Percentiles rank a stretch among this genome's conserved stretches.
phyloP scores from a whole-genome alignment of 2,888 invertebrate species.

The Priocnemis perturbator region DNA sequence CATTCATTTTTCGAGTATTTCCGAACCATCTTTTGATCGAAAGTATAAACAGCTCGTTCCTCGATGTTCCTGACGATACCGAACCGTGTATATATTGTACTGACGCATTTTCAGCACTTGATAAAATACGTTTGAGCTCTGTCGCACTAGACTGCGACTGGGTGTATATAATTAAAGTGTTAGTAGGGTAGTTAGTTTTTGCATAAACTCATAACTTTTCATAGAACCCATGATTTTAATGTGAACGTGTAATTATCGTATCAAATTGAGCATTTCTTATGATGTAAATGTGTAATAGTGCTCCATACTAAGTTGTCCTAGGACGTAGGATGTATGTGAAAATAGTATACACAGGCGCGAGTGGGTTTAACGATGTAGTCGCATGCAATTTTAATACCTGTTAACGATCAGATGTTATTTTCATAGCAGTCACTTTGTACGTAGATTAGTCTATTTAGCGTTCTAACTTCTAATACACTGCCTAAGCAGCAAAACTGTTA shows the following conservation, averaged over 20 bases:
- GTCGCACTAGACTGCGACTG: conserved; percentile 36
- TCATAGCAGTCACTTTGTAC: too few species aligned
- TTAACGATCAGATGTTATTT: too few species aligned
- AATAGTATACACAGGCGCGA: too few species aligned
- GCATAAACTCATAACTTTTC: conserved; percentile 5
- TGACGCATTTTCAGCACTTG: not conserved
- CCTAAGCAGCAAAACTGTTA: conserved; percentile 28
- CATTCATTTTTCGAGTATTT: conserved; percentile 31
- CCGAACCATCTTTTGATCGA: conserved; percentile 14
- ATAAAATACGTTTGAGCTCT: conserved; percentile 41
- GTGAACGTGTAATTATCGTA: too few species aligned
- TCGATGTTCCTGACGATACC: not conserved
- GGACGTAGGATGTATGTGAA: too few species aligned
- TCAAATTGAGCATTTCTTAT: too few species aligned
- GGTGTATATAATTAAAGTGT: conserved; percentile 22
- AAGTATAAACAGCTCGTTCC: not conserved
- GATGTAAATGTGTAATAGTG: too few species aligned
- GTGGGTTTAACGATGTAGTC: too few species aligned
- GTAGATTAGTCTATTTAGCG: too few species aligned
- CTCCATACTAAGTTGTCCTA: too few species aligned
- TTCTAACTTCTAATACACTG: conserved; percentile 24
- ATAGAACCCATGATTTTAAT: too few species aligned
- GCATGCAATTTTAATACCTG: too few species aligned
- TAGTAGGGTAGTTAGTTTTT: conserved; percentile 28
- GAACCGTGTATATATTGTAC: not conserved